These are phyloP conservation scores for Enteromius argenteus DNA, from an alignment of 2,797 vertebrate genomes.

Conservation along the genomic window DNA sequence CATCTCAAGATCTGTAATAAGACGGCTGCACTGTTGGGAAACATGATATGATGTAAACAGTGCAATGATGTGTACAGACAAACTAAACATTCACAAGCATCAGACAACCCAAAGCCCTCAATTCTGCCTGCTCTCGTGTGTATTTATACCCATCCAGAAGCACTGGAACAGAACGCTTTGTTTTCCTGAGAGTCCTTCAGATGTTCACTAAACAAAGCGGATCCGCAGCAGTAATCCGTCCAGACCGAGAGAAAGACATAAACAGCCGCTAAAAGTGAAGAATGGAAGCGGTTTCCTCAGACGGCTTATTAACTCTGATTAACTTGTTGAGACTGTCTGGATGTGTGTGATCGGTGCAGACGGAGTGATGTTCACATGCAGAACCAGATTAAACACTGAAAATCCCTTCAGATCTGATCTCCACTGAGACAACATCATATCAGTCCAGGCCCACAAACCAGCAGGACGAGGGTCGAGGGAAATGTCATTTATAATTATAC, in stretches of 20 bases:
- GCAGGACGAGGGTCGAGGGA: not conserved
- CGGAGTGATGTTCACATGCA: not conserved
- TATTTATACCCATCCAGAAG: constrained; percentile 16
- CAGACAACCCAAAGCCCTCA: constrained; percentile 15
- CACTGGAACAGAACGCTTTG: constrained; percentile 7
- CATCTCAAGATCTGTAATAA: not conserved
- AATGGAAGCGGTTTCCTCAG: constrained; percentile 7
- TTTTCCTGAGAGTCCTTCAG: constrained; percentile 22
- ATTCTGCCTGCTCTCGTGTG: not conserved
- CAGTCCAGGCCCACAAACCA: not conserved
- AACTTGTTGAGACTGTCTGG: constrained; percentile 30
- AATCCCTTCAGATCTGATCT: constrained; percentile 9
- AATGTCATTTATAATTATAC: not conserved
- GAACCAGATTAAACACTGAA: not conserved
- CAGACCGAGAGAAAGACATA: constrained; percentile 15
- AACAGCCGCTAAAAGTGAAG: constrained; percentile 10
- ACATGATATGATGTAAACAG: constrained; percentile 23
- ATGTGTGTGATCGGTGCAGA: not conserved
- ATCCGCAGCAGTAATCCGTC: constrained; percentile 11
- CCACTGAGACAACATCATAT: not conserved
- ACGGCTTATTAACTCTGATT: constrained; percentile 37
- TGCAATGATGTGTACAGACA: constrained; percentile 47
- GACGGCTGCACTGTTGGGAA: constrained; percentile 3
- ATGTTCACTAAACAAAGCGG: constrained; percentile 11
- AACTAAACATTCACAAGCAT: constrained; percentile 23